These are phyloP conservation scores for Catharus fuscescens DNA, from an alignment of 2,113 vertebrate species.

Conservation along the genomic window DNA sequence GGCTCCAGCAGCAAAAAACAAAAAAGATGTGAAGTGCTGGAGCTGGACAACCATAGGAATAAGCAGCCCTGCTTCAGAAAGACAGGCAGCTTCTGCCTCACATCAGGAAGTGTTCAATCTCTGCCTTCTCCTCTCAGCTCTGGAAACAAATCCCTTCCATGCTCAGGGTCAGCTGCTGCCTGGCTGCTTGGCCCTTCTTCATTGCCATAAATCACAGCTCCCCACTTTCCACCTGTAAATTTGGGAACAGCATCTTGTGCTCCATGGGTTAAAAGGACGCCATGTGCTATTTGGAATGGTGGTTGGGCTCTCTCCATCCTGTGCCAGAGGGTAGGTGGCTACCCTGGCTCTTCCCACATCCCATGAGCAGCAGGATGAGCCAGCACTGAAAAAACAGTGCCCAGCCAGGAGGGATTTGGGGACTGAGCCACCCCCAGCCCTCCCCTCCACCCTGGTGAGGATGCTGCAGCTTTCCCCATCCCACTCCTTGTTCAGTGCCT, in stretches of 20 bases:
- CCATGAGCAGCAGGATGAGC: neutral
- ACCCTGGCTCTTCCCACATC: neutral
- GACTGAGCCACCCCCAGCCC: neutral
- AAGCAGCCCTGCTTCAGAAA: neutral
- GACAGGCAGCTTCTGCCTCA: neutral
- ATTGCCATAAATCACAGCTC: neutral
- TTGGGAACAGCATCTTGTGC: neutral
- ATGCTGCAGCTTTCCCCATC: neutral
- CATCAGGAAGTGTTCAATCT: neutral
- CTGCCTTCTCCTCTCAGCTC: neutral
- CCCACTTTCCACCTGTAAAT: neutral
- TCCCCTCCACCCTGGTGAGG: rapidly evolving
- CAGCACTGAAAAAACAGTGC: neutral
- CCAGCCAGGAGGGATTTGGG: neutral
- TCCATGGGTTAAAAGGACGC: neutral
- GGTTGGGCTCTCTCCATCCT: neutral
- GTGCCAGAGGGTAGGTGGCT: too few relatives aligned
- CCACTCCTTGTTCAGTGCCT: neutral
- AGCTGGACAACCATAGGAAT: neutral
- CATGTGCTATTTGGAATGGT: neutral
- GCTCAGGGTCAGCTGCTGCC: neutral
- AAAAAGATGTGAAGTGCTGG: too few relatives aligned
- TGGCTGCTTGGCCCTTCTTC: neutral
- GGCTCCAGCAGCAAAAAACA: neutral
- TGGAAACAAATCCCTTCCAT: neutral